phyloP scores from a whole-genome alignment of 1,140 invertebrate species.

The Pseudobourletiella spinata region DNA sequence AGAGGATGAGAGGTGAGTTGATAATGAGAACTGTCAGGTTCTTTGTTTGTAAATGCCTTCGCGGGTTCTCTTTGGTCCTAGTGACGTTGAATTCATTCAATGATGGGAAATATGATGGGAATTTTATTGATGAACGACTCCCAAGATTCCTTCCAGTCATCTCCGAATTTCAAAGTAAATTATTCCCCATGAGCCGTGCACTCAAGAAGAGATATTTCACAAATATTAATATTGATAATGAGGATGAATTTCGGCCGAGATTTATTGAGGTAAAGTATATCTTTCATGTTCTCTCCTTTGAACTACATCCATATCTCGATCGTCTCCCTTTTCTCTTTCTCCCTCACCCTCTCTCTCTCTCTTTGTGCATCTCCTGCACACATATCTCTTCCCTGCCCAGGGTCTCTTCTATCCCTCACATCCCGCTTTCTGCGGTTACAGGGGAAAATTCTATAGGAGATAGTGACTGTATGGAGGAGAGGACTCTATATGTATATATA shows the following conservation, averaged over 20 bases:
- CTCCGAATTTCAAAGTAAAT: slow-evolving; percentile 37
- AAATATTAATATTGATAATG: slow-evolving; percentile 38
- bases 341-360: neutral
- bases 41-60: neutral
- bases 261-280: slow-evolving; percentile 35
- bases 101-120: slow-evolving; percentile 38
- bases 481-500: too few species aligned
- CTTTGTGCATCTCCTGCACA: neutral
- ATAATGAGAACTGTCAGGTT: neutral
- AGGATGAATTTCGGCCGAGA: slow-evolving; percentile 38
- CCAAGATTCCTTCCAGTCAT: slow-evolving; percentile 37
- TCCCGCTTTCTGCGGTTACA: too few species aligned
- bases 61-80: slow-evolving; percentile 12
- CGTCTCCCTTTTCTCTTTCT: slow-evolving; percentile 2
- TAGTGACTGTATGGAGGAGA: too few species aligned
- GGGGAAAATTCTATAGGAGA: too few species aligned
- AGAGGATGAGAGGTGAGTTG: neutral
- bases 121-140: slow-evolving; percentile 38
- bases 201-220: slow-evolving; percentile 38
- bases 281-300: slow-evolving; percentile 7
- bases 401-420: too few species aligned
- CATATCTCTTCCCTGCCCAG: neutral
- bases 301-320: too few species aligned
- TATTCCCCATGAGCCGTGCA: slow-evolving; percentile 37
- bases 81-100: slow-evolving; percentile 38